Percentiles rank a stretch among this genome's conserved stretches.
These are phyloP conservation scores for Drosophila oshimai DNA, from an alignment of 1,140 invertebrate species.

Conservation along the genomic window DNA sequence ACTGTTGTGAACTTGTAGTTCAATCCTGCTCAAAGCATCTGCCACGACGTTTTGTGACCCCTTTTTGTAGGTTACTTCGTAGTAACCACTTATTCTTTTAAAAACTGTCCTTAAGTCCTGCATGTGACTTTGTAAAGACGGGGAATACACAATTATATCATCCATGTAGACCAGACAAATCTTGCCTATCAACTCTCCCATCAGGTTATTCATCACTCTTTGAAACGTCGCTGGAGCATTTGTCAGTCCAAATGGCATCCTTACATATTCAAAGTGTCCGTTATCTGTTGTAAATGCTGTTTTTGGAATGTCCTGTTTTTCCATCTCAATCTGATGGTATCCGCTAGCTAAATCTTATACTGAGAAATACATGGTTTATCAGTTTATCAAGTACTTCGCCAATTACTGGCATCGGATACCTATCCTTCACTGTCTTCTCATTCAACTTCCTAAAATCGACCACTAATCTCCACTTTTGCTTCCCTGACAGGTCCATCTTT, in stretches of 20 bases:
- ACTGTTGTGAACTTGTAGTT: background rate
- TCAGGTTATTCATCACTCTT: background rate
- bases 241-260: conserved; percentile 61
- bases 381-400: conserved; percentile 82
- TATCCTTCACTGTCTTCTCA: conserved; percentile 69
- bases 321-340: conserved; percentile 83
- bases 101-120: conserved; percentile 74
- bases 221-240: conserved; percentile 64
- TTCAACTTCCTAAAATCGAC: background rate
- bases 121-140: conserved; percentile 67
- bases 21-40: conserved; percentile 1
- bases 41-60: conserved; percentile 6
- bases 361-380: conserved; percentile 80
- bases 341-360: conserved; percentile 83
- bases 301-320: conserved; percentile 70
- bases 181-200: conserved; percentile 24
- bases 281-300: conserved; percentile 82
- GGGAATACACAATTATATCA: conserved; percentile 43
- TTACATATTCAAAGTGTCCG: conserved; percentile 54
- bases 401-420: conserved; percentile 84
- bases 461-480: conserved; percentile 69
- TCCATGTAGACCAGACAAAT: conserved; percentile 48
- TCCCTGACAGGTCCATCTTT: conserved; percentile 34
- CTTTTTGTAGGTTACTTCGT: background rate
- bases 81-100: conserved; percentile 40